Conservation (phyloP, 2,797 vertebrate species). For the Acrossocheilus fasciatus region DNA sequence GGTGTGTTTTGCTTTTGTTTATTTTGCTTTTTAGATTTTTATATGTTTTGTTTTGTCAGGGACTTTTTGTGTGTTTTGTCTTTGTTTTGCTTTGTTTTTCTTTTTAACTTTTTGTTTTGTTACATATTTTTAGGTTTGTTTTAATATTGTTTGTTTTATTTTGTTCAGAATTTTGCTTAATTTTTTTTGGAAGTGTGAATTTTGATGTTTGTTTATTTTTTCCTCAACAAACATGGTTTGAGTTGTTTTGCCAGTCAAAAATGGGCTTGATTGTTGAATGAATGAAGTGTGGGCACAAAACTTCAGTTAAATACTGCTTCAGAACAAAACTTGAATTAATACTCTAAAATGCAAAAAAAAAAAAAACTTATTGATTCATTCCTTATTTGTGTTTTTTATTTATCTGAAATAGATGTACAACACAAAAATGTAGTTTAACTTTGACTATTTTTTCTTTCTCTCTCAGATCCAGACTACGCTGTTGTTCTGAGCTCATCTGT, state of each 20-base stretch:
- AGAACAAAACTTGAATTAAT: no score
- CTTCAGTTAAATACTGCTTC: not conserved
- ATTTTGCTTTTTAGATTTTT: not conserved
- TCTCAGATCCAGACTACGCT: constrained; percentile 82
- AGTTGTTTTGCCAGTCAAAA: not conserved
- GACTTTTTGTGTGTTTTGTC: no score
- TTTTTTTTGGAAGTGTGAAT: no score
- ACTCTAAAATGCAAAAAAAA: no score
- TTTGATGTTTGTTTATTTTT: not conserved
- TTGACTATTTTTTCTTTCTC: constrained; percentile 4
- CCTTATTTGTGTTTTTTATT: not conserved
- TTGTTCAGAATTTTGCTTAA: not conserved
- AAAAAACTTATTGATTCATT: not conserved
- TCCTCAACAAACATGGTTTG: not conserved
- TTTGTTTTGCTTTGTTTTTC: no score
- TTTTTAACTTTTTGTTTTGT: no score
- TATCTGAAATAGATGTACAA: not conserved
- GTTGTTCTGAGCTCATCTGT: constrained; percentile 75
- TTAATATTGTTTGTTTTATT: not conserved
- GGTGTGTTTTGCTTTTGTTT: not conserved
- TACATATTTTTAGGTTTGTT: not conserved
- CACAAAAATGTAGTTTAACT: not conserved
- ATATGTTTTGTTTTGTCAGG: no score
- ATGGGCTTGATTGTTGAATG: not conserved
- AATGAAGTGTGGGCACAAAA: not conserved